Base-by-base conservation (phyloP, 1,140 invertebrate genomes). In the Procambarus virginalis region DNA sequence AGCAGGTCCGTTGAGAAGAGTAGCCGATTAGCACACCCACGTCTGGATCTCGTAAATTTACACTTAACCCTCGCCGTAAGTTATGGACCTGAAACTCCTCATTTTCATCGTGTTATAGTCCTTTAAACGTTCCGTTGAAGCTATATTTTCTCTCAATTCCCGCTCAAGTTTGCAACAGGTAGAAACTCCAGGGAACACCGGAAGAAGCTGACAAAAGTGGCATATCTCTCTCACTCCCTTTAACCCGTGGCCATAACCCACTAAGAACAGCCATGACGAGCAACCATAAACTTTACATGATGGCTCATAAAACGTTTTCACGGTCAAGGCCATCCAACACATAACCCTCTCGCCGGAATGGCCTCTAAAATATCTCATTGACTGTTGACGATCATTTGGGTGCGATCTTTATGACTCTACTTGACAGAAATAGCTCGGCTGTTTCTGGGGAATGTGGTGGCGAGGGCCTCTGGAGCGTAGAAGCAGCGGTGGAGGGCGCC, bases 331-430 rank as follows among this genome's bases (percentile, higher is more conserved):
- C 84, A 46, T 77, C 78, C 80, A 80, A 82, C 84, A 77, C 84
- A 86, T 86, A 83, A 86, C 78, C 84, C 80, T 64, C 84, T 78
- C 84, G 80, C 80, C 84, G 80, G 68, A 91, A 91, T 91, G 90
- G 90, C 90, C 90, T 86, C 90, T 86, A 91, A 91, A 91, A 77
- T 86, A 86, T 87, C 84, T 91, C 90, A 91, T 91, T 91, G 90
- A 91, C 84, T 86, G 90, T 87, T 91, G 90, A 91, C 84, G 84
- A 91, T 91, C 90, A 91, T 91, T 91, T 87, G 80, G 84, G 84
- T 91, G 90, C 78, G 84, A 91, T 91, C 90, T 91, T 91, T 91
- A 91, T 87, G 90, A 91, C 79, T 86, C 90, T 91, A 86, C 84
- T 91, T 87, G 90, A 87, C 90, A 91, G 84, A 82, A 91, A 91